These are phyloP conservation scores for Chaetura pelagica DNA, from an alignment of 2,113 vertebrate species.

Conservation along the genomic window DNA sequence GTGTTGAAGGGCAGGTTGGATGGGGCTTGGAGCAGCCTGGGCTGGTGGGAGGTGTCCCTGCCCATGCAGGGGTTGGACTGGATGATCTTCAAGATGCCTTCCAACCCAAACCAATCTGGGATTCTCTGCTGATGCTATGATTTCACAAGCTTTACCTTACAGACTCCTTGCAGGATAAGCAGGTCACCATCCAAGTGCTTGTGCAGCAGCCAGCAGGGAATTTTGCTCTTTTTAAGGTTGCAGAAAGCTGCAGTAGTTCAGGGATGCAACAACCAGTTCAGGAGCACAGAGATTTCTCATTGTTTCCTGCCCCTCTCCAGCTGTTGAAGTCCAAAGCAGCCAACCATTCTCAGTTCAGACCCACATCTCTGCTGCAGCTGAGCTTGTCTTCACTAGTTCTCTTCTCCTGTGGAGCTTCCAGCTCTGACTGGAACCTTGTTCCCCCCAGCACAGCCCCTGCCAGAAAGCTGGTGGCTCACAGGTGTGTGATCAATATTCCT, in stretches of 20 bases:
- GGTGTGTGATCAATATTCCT: background rate
- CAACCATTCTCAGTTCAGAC: rapidly evolving
- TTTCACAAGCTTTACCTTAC: background rate
- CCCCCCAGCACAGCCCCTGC: background rate
- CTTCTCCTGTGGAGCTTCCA: background rate
- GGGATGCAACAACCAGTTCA: background rate
- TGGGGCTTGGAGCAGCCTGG: no score
- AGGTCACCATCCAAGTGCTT: background rate
- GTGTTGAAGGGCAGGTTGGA: no score
- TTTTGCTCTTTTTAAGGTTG: background rate
- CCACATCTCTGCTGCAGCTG: background rate
- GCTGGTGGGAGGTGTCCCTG: no score
- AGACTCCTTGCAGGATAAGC: background rate
- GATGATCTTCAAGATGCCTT: no score
- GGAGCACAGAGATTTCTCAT: background rate
- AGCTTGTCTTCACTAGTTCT: background rate
- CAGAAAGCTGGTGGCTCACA: background rate
- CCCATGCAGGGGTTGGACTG: no score
- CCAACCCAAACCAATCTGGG: no score
- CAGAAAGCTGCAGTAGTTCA: background rate
- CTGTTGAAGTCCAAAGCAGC: background rate
- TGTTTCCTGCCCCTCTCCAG: background rate
- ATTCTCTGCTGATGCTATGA: no score
- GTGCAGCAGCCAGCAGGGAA: background rate
- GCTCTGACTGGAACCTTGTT: background rate